phyloP scores from a whole-genome alignment of 2,888 invertebrate genomes.

The Philonicus albiceps region DNA sequence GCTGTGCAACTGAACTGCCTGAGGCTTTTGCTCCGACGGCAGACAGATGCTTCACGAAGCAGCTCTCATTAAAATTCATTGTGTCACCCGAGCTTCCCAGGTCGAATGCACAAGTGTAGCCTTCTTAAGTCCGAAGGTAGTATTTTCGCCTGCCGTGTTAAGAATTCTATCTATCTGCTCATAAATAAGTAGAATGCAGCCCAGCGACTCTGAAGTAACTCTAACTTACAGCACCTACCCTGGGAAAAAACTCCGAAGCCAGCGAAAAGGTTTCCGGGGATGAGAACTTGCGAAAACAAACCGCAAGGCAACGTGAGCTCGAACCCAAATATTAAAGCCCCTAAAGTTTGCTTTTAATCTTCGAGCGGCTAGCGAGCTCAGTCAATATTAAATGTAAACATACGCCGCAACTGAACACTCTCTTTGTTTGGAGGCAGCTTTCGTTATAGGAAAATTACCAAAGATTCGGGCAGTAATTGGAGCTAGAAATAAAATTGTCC shows the following conservation, averaged over 20 bases:
- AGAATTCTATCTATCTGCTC: constrained; percentile 12
- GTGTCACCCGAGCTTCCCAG: constrained; percentile 21
- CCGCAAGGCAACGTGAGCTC: background rate
- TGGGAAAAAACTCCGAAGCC: background rate
- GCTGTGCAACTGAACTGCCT: background rate
- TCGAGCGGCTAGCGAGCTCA: background rate
- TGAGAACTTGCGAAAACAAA: background rate
- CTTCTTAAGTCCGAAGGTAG: constrained; percentile 23
- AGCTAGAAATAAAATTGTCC: background rate
- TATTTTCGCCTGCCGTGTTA: constrained; percentile 10
- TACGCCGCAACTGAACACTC: background rate
- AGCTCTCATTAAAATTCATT: constrained; percentile 35
- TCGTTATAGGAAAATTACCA: background rate
- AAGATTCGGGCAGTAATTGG: background rate
- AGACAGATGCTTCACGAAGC: constrained; percentile 13
- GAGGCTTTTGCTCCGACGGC: background rate
- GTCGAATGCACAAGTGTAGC: constrained; percentile 37
- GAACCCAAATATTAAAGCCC: background rate
- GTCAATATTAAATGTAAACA: background rate
- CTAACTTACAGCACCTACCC: background rate
- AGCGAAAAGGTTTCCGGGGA: background rate
- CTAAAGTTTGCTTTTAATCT: constrained; percentile 29
- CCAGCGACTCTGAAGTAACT: background rate
- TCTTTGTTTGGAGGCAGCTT: background rate
- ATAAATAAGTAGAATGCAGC: constrained; percentile 8